Evolutionary conservation across 2,888 invertebrate species (phyloP).

Genomic region (Drosophila ezoana): DNA sequence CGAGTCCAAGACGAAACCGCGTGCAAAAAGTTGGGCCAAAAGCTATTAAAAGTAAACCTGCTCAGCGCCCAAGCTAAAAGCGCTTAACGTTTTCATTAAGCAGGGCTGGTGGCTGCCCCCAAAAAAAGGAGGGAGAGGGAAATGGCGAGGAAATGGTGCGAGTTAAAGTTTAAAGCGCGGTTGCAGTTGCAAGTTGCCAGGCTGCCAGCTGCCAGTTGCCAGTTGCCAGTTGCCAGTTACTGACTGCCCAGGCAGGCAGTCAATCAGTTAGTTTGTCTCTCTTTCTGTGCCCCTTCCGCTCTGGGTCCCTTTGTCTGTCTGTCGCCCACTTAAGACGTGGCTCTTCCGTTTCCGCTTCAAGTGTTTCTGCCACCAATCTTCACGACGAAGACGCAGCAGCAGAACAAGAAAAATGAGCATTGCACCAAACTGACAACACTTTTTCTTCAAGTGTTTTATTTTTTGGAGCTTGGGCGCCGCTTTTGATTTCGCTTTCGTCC

Average conservation of each 20-base stretch:
- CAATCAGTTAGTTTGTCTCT: conserved; percentile 50
- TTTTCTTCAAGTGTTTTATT: conserved; percentile 17
- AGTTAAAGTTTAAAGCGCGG: conserved; percentile 48
- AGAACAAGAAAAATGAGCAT: conserved; percentile 62
- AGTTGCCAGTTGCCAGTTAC: conserved; percentile 8
- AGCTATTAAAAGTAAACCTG: conserved; percentile 65
- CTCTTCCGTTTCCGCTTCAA: conserved; percentile 74
- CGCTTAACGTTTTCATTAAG: conserved; percentile 73
- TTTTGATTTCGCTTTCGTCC: conserved; percentile 65
- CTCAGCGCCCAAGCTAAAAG: conserved; percentile 16
- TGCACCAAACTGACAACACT: conserved; percentile 70
- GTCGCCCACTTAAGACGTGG: conserved; percentile 68
- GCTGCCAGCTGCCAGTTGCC: conserved; percentile 15
- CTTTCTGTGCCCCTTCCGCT: neutral
- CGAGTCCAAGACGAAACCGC: conserved; percentile 17
- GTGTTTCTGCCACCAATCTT: conserved; percentile 30
- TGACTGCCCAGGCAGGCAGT: conserved; percentile 50
- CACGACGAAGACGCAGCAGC: conserved; percentile 14
- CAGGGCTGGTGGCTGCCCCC: neutral
- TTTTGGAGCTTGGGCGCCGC: conserved; percentile 36
- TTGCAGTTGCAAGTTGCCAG: conserved; percentile 22
- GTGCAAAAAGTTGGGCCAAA: conserved; percentile 47
- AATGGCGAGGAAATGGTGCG: neutral
- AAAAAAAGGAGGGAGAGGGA: neutral
- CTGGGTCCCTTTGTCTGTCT: conserved; percentile 9